phyloP scores from a whole-genome alignment of 1,140 invertebrate species.

The Caenorhabditis elegans region WBcel235 BX284604.4:1939001-1939500 shows the following conservation, averaged over 20 bases:
- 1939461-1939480: conserved; percentile 34
- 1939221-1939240: conserved; percentile 76
- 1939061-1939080: too few species aligned
- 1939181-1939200: not conserved
- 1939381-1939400: conserved; percentile 73
- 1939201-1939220: conserved; percentile 70
- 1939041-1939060: too few species aligned
- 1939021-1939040: too few species aligned
- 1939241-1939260: conserved; percentile 77
- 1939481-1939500: not conserved
- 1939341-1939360: conserved; percentile 54
- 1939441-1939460: conserved; percentile 90
- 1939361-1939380: conserved; percentile 50
- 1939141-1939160: conserved; percentile 35
- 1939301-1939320: conserved; percentile 72
- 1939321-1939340: conserved; percentile 71
- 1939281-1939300: conserved; percentile 82
- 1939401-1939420: conserved; percentile 95
- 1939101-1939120: conserved; percentile 69
- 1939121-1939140: conserved; percentile 67
- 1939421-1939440: conserved; percentile 88
- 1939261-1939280: conserved; percentile 86
- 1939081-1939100: conserved; percentile 69
- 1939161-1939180: conserved; percentile 42
- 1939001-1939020: too few species aligned